Evolutionary conservation across 1,140 invertebrate genomes (phyloP).

Genomic region (Hyles euphorbiae): DNA sequence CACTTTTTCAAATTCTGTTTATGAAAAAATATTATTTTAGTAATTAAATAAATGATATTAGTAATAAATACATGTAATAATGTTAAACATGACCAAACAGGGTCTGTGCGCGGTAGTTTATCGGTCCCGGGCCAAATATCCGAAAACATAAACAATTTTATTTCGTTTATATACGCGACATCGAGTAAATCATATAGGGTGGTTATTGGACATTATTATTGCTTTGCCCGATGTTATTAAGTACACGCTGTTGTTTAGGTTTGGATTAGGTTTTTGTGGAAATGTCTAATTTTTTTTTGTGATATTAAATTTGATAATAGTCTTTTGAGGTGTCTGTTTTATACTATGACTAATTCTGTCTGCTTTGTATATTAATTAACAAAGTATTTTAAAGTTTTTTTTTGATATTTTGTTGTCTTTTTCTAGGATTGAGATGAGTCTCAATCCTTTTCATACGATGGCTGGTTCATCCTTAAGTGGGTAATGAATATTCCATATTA

Average conservation of each 20-base stretch:
- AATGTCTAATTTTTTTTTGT: conserved; percentile 5
- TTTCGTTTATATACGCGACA: conserved; percentile 24
- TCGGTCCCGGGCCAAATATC: too few relatives aligned
- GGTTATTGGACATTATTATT: conserved; percentile 45
- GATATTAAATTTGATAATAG: too few relatives aligned
- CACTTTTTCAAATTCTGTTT: too few relatives aligned
- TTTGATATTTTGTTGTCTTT: too few relatives aligned
- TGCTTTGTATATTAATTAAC: too few relatives aligned
- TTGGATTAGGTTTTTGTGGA: conserved; percentile 2
- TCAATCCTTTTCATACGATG: not conserved
- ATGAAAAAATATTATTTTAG: too few relatives aligned
- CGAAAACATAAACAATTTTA: conserved; percentile 18
- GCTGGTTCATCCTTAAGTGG: not conserved
- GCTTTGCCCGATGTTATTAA: conserved; percentile 24
- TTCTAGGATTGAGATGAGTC: not conserved
- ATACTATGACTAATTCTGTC: too few relatives aligned
- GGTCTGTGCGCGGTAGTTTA: too few relatives aligned
- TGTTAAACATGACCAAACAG: not conserved
- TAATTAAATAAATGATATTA: too few relatives aligned
- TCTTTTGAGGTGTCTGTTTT: too few relatives aligned
- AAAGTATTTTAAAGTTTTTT: too few relatives aligned
- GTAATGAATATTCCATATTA: not conserved
- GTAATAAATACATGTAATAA: not conserved
- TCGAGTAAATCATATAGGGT: conserved; percentile 36
- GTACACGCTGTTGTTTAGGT: conserved; percentile 10